Base-by-base conservation (phyloP, 1,140 invertebrate species). In the Ceratitis capitata region DNA sequence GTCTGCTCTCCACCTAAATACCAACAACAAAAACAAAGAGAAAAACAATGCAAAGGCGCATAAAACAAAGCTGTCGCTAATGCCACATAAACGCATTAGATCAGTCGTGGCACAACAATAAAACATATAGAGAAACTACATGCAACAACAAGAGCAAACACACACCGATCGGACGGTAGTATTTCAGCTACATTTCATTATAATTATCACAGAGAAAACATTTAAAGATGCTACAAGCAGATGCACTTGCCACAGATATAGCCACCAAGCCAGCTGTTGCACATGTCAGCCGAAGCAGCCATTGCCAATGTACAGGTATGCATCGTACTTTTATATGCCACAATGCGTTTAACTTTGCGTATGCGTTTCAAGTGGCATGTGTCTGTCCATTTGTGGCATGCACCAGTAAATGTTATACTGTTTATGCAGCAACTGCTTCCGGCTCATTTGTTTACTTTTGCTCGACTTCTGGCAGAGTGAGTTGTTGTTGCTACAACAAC, bases 201-300 rank as follows among this genome's bases (percentile, higher is more conserved):
- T 78, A 78, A 78, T 78, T 78, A 78, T 78, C 69, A 78, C 69
- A 78, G 69, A 78, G 69, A 45, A 78, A 78, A 78, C 69, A 78
- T 78, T 78, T 78, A 78, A 78, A 78, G 69, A 78, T 78, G 69
- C 69, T 45, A 78, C 69, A 78, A 78, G 6, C 39, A 23, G 69
- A 78, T 78, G 69, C 69, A 78, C 69, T 78, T 45, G 69, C 69
- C 69, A n/a, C n/a, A 78, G 69, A 78, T 78, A 78, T 39, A 45
- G 69, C n/a, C n/a, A n/a, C n/a, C n/a, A n/a, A n/a, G n/a, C n/a
- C n/a, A n/a, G n/a, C n/a, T n/a, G n/a, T n/a, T 78, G 69, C 39
- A 45, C 45, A 53, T 83, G 82, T 49, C 45, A 83, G 82, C 53
- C 53, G 6, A n/a, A 26, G 82, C 42, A 53, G 47, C 47, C 42